Evolutionary conservation across 92 coral and sea anemone species (phyloP).

Genomic region (Epizoanthus rinbou): DNA sequence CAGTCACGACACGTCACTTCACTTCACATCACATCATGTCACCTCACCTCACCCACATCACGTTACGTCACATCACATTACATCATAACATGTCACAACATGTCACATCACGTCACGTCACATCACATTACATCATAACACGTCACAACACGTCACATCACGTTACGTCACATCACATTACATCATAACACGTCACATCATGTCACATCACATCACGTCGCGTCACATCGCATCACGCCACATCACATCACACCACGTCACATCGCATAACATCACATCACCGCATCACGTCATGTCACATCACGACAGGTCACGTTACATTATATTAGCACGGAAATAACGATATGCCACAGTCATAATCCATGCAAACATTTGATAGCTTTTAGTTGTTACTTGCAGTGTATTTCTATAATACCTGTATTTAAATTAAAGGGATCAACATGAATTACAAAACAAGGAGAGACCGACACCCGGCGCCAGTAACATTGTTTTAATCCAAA

Average conservation of each 20-base stretch:
- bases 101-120: neutral
- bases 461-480: neutral
- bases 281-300: neutral
- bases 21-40: too few species aligned
- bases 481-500: slow-evolving; percentile 15
- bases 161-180: neutral
- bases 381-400: too few species aligned
- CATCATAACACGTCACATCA: neutral
- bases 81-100: neutral
- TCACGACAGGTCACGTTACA: too few species aligned
- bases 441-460: neutral
- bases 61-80: too few species aligned
- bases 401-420: too few species aligned
- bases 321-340: too few species aligned
- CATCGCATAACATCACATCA: neutral
- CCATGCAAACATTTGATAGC: too few species aligned
- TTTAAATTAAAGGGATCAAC: too few species aligned
- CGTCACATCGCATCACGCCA: neutral
- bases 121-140: neutral
- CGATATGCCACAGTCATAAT: too few species aligned
- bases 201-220: neutral
- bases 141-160: neutral
- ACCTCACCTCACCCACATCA: too few species aligned
- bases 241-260: neutral
- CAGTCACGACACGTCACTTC: too few species aligned